phyloP scores from a whole-genome alignment of 1,140 invertebrate genomes.

The Asobara japonica region DNA sequence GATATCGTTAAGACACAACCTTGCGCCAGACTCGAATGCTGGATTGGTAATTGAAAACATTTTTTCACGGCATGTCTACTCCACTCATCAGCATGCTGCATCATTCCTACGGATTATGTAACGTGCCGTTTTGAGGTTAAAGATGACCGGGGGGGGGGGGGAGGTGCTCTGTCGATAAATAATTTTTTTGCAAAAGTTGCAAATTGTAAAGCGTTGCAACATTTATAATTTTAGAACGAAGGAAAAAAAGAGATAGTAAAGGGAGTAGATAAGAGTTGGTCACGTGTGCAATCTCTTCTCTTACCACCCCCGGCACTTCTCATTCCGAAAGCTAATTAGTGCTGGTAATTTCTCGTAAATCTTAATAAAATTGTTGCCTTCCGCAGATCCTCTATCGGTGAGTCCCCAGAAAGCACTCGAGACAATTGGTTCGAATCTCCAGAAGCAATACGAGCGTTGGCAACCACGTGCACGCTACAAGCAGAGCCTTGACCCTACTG shows the following conservation, averaged over 20 bases:
- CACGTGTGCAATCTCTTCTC: too few relatives aligned
- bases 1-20: conserved; percentile 97
- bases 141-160: background rate
- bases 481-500: conserved; percentile 95
- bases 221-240: background rate
- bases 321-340: too few relatives aligned
- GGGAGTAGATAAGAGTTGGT: too few relatives aligned
- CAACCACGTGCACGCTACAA: conserved; percentile 97
- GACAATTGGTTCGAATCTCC: conserved; percentile 88
- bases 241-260: too few relatives aligned
- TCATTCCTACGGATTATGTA: conserved; percentile 40
- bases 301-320: too few relatives aligned
- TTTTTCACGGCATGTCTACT: conserved; percentile 14
- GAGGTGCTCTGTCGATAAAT: conserved; percentile 13
- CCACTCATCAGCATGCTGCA: background rate
- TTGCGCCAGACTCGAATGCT: conserved; percentile 94
- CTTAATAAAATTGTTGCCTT: background rate
- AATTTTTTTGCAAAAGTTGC: too few relatives aligned
- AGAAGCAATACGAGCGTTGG: conserved; percentile 98
- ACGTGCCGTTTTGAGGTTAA: conserved; percentile 44
- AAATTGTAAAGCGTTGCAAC: too few relatives aligned
- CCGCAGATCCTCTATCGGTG: conserved; percentile 80
- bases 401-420: conserved; percentile 95
- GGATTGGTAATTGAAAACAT: conserved; percentile 81
- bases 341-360: background rate